Base-by-base conservation (phyloP, 2,113 vertebrate species). In the Gasterosteus aculeatus region DNA sequence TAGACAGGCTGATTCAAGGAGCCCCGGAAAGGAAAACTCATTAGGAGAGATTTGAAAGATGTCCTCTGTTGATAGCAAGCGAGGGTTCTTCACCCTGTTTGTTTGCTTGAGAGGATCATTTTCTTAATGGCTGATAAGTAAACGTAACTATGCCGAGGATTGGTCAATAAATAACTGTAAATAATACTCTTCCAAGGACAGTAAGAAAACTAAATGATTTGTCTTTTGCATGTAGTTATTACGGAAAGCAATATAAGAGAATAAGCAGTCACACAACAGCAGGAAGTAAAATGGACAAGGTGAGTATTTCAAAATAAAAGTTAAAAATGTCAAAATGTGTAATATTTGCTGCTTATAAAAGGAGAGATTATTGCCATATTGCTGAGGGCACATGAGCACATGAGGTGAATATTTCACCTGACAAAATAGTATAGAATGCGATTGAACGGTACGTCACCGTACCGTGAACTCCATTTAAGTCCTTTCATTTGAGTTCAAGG, bases 1-100 rank as follows among this genome's bases (percentile, higher is more conserved):
- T 90, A 57, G 77, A 74, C 31, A 33, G 59, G 63, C 73, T 38
- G 74, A 84, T 90, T 91, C 85, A 89, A 88, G 90, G 85, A 72
- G 69, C 49, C 67, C 67, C 22, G 47, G 62, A 83, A 85, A 87
- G 80, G 66, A 73, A 81, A 89, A 86, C 64, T 90, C 85, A 92
- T 91, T 90, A 86, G 69, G 81, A 74, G 63, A 88, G 63, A 87
- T 86, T 80, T 86, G 22, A 84, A 78, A 78, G 79, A 82, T 87
- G 75, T 42, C 77, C 67, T 79, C 72, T 85, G 71, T 70, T 76
- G 78, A 88, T 61, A 59, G 29, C 29, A 10, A 10, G 38, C 83
- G 63, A 26, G 7, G 35, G 31, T 81, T 79, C 69, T 85, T 79
- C 42, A 76, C 12, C 39, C 49, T 69, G 51, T 80, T 86, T 82